phyloP scores from a whole-genome alignment of 2,888 invertebrate species.

The Luperina nickerlii region DNA sequence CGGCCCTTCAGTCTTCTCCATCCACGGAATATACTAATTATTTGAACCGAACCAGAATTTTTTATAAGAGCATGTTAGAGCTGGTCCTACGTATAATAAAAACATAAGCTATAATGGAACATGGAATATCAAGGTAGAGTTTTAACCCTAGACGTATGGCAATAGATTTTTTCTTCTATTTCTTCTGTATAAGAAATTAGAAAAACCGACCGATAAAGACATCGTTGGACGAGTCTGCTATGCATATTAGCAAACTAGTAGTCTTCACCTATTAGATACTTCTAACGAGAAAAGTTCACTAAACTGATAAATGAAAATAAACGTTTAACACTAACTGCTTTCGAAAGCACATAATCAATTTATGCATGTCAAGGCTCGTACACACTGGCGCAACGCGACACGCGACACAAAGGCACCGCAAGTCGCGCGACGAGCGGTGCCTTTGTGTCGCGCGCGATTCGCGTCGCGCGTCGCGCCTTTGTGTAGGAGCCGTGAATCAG shows the following conservation, averaged over 20 bases:
- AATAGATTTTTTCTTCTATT: background rate
- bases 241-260: conserved; percentile 16
- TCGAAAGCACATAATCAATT: background rate
- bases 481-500: no score
- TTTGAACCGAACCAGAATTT: background rate
- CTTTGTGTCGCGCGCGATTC: no score
- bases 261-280: background rate
- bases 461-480: no score
- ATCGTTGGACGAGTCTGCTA: background rate
- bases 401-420: no score
- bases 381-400: no score
- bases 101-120: conserved; percentile 1
- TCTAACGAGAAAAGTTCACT: conserved; percentile 16
- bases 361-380: no score
- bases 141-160: background rate
- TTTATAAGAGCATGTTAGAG: background rate
- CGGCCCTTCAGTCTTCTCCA: background rate
- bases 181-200: background rate
- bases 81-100: background rate
- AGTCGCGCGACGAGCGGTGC: no score
- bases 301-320: conserved; percentile 5
- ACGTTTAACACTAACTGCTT: background rate
- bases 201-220: background rate
- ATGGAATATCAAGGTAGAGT: background rate
- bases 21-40: background rate